Evolutionary conservation across 1,140 invertebrate species (phyloP), one percentile per base, ranked within the genome.

Genomic region (Drosophila chauvacae): DNA sequence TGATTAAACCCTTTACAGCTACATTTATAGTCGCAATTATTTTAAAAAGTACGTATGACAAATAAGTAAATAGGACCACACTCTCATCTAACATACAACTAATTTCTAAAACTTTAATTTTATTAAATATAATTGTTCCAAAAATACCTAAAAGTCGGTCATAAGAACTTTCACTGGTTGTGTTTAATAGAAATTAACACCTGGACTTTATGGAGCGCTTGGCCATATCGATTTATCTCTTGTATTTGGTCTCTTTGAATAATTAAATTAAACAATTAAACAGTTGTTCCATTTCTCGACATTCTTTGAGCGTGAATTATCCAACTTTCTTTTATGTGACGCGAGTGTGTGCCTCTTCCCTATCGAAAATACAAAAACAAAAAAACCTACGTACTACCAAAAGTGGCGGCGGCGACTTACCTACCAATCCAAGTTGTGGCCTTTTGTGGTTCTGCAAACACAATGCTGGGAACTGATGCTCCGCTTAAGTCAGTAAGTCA

Each of bases 401-500:
- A 28, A 30, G 53, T 56, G 53, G 53, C 14, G 53, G 53, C 14
- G 35, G 37, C 28, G 4, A 63, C 79, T 81, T 77, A 77, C 69
- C 80, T 77, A 77, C 68, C 79, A 68, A 73, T 62, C 42, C 28
- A 9, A 39, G 20, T 9, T n/a, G 23, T 58, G 51, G 61, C 14
- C 13, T 33, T 33, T 41, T 41, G 26, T 14, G 33, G 11, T 7
- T 66, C 28, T 42, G 26, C 9, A 23, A 50, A 45, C 11, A 56
- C 11, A 56, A 50, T 57, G 51, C 28, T 72, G 42, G 35, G 35
- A 72, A 41, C 65, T 50, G 35, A 35, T 37, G 57, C 26, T 41
- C 16, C 47, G 44, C 13, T 55, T 23, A 55, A 51, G 16, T 51
- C 48, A 26, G 59, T 3, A 18, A 23, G 30, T 30, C 30, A 30